These are phyloP conservation scores for Lithophane ornitopus DNA, from an alignment of 2,888 invertebrate species.

Conservation along the genomic window DNA sequence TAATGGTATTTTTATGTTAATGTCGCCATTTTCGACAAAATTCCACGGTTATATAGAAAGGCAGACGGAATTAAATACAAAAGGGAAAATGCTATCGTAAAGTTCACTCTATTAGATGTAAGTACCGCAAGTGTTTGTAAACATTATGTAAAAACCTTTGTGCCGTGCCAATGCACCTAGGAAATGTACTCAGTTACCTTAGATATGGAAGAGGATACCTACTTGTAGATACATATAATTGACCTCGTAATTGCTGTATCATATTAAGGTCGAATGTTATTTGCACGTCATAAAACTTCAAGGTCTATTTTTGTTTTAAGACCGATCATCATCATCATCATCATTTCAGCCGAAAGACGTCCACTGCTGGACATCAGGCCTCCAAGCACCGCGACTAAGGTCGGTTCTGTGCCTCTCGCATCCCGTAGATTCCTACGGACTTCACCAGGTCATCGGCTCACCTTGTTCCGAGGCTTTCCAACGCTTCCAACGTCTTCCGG, in stretches of 20 bases:
- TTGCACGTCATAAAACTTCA: neutral
- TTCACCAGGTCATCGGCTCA: too few relatives aligned
- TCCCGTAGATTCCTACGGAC: too few relatives aligned
- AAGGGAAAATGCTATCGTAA: constrained; percentile 25
- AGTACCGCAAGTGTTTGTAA: constrained; percentile 14
- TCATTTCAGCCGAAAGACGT: too few relatives aligned
- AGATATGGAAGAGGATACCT: neutral
- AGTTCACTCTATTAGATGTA: constrained; percentile 14
- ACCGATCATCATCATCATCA: neutral
- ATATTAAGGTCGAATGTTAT: neutral
- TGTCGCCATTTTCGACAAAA: constrained; percentile 19
- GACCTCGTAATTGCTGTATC: neutral
- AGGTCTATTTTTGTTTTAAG: neutral
- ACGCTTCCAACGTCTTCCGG: too few relatives aligned
- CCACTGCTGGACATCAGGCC: too few relatives aligned
- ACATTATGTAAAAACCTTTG: too few relatives aligned
- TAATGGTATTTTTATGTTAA: constrained; percentile 17
- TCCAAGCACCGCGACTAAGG: too few relatives aligned
- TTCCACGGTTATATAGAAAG: constrained; percentile 28
- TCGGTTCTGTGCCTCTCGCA: too few relatives aligned
- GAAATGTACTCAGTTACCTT: constrained; percentile 1
- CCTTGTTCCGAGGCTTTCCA: too few relatives aligned
- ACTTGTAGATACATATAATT: neutral
- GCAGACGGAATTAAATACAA: constrained; percentile 11
- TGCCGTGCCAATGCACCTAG: too few relatives aligned